phyloP scores from a whole-genome alignment of 2,113 vertebrate genomes.

The Herpailurus yagouaroundi region DNA sequence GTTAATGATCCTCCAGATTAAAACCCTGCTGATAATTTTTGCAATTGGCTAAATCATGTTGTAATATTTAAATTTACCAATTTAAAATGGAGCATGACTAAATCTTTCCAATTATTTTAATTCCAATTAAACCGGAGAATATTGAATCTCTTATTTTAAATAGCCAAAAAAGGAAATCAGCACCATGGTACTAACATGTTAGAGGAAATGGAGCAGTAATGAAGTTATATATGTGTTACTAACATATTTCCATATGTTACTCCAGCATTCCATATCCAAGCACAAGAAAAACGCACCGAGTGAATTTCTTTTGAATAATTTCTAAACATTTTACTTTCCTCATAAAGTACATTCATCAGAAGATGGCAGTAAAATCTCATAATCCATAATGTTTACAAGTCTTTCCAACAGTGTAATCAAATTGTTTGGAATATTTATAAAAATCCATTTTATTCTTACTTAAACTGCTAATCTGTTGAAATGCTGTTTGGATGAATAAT shows the following conservation, averaged over 20 bases:
- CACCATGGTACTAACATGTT: neutral
- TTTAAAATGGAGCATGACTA: neutral
- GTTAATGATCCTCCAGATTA: neutral
- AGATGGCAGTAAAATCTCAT: slow-evolving; percentile 88
- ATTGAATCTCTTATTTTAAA: neutral
- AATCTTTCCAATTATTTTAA: neutral
- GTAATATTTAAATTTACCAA: neutral
- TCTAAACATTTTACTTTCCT: neutral
- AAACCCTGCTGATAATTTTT: neutral
- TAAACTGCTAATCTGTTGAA: slow-evolving; percentile 61
- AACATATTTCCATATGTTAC: neutral
- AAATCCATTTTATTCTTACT: slow-evolving; percentile 63
- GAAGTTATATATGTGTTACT: neutral
- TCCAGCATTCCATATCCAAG: neutral
- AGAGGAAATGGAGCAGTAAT: neutral
- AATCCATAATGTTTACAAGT: neutral
- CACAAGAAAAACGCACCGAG: neutral
- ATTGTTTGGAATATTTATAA: slow-evolving; percentile 52
- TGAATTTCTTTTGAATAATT: neutral
- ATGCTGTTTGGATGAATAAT: slow-evolving; percentile 55
- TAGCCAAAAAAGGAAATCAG: neutral
- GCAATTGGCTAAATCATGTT: neutral
- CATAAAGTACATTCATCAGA: slow-evolving; percentile 80
- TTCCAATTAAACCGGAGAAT: neutral
- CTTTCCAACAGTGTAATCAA: slow-evolving; percentile 18